These are phyloP conservation scores for Argentina silus DNA, from an alignment of 2,797 vertebrate species.

Conservation along the genomic window DNA sequence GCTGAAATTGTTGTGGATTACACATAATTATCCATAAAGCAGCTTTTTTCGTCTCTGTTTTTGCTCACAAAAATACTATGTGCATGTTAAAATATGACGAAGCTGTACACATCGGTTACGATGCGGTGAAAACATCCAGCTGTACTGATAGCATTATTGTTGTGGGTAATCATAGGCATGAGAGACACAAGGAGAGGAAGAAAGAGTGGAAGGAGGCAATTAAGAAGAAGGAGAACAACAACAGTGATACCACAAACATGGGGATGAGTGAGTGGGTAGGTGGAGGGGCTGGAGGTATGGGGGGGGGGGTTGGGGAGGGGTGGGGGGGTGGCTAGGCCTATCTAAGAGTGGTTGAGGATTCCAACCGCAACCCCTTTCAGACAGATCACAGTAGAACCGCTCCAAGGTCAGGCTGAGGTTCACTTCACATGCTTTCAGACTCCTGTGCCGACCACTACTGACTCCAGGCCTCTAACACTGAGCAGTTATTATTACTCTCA, in stretches of 20 bases:
- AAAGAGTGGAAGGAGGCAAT: slow-evolving; percentile 25
- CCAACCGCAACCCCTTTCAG: neutral
- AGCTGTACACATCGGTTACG: neutral
- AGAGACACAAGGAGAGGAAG: slow-evolving; percentile 10
- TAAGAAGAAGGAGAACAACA: neutral
- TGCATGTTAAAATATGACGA: slow-evolving; percentile 1
- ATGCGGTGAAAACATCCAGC: neutral
- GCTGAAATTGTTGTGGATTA: slow-evolving; percentile 52
- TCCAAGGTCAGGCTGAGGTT: neutral
- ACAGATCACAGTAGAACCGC: neutral
- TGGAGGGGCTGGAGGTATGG: neutral
- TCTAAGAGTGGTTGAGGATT: neutral
- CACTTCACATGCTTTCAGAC: neutral
- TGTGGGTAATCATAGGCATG: neutral
- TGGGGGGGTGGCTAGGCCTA: neutral
- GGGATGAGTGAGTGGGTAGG: neutral
- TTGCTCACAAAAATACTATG: neutral
- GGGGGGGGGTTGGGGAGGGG: neutral
- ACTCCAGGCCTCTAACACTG: neutral
- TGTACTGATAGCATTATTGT: neutral
- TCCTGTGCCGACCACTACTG: neutral
- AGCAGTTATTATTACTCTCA: neutral
- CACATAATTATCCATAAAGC: slow-evolving; percentile 54
- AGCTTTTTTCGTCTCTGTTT: slow-evolving; percentile 12
- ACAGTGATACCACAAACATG: neutral